Conservation (phyloP, 2,888 invertebrate species). For the Mythimna loreyi region DNA sequence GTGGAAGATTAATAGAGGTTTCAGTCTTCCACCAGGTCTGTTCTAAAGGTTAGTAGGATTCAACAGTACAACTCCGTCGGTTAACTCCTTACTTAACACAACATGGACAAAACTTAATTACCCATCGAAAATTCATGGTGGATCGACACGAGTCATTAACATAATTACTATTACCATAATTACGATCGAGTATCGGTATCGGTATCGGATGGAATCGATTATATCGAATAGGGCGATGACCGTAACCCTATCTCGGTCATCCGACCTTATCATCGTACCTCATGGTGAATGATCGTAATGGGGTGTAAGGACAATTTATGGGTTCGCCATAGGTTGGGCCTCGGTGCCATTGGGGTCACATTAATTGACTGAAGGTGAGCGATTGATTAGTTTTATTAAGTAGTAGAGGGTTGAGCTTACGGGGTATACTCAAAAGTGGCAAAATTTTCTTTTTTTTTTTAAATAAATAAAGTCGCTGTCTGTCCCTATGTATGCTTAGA, state of each 20-base stretch:
- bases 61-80: not conserved
- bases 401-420: not conserved
- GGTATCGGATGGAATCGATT: conserved; percentile 50
- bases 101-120: conserved; percentile 48
- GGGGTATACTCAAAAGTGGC: no score
- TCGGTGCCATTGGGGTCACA: conserved; percentile 1
- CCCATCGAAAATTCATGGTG: conserved; percentile 55
- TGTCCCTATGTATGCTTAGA: no score
- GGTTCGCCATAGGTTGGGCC: conserved; percentile 25
- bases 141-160: conserved; percentile 50
- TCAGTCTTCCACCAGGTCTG: not conserved
- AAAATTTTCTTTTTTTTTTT: no score
- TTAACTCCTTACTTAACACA: conserved; percentile 27
- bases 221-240: conserved; percentile 47
- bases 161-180: conserved; percentile 57
- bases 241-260: conserved; percentile 42
- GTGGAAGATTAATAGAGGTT: not conserved
- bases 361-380: conserved; percentile 15
- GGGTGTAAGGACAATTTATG: conserved; percentile 53
- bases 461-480: no score
- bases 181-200: conserved; percentile 45
- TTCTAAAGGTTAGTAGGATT: not conserved
- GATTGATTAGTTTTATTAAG: conserved; percentile 7
- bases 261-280: conserved; percentile 55
- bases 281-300: conserved; percentile 51